Evolutionary conservation across 1,140 invertebrate species (phyloP), one percentile per base, ranked within the genome.

Genomic region (Stegodyphus mimosarum): DNA sequence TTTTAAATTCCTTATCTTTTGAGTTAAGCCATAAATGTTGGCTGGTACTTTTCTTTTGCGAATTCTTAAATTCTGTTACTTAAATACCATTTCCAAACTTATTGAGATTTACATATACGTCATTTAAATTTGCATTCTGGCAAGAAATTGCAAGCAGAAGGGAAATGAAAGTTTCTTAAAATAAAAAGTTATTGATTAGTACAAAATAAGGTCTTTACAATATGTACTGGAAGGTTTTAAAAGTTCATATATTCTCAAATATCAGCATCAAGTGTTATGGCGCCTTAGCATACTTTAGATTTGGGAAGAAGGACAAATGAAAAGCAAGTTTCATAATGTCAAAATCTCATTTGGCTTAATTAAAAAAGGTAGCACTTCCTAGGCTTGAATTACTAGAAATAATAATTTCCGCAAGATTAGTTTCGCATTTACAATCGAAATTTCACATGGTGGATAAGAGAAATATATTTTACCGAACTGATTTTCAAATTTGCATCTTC

Each of bases 401-500:
- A 0, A 18, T 77, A n/a, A 67, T 67, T 77, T 77, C 15, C 1
- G 74, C 5, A 0, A 50, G 13, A 50, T 49, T 76, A 6, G 6
- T 13, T 50, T 13, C 6, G 48, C 64, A 64, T n/a, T 15, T 76
- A 7, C 11, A 50, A 13, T 15, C 18, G 2, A 76, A 10, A 64
- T 64, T 33, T 6, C 15, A 48, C 4, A n/a, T 11, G 6, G 50
- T 48, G 64, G 6, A 15, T 52, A 55, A 75, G 79, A 51, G 9
- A 60, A 73, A 53, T 17, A 70, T 69, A 63, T 55, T 48, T 50
- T 63, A 18, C 49, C 72, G 70, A n/a, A 63, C 53, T 53, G 33
- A 81, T 64, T 81, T 67, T 2, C 7, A 74, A 18, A 63, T 74
- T 63, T 72, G 70, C 50, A 64, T 87, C 10, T 51, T 73, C 50